These are phyloP conservation scores for Microvelia longipes DNA, from an alignment of 1,140 invertebrate species.

Conservation along the genomic window DNA sequence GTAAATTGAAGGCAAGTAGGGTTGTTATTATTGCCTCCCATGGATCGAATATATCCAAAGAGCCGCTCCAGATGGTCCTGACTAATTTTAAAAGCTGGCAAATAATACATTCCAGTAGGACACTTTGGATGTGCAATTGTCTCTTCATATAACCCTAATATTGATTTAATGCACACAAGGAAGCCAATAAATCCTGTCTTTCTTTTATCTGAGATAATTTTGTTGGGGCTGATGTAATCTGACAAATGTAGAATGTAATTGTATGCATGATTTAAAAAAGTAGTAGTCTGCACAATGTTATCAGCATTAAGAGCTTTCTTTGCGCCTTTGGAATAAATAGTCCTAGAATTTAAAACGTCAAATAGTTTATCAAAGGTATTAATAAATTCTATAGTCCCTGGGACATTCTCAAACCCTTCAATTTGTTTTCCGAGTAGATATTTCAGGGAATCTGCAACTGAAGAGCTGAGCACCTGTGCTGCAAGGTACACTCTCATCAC, in stretches of 20 bases:
- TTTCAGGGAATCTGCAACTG: not conserved
- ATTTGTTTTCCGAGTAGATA: not conserved
- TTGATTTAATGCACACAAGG: not conserved
- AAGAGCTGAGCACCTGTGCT: not conserved
- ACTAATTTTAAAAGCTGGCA: not conserved
- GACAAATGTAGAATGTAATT: not conserved
- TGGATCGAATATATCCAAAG: not conserved
- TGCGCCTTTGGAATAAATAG: not conserved
- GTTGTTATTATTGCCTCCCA: not conserved
- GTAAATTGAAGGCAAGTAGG: not conserved
- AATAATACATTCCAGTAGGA: not conserved
- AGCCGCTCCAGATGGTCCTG: not conserved
- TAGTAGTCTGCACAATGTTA: not conserved
- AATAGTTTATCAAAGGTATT: not conserved
- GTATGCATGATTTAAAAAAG: not conserved
- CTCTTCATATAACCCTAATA: not conserved
- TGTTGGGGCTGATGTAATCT: not conserved
- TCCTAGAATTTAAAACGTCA: not conserved
- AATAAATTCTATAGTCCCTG: not conserved
- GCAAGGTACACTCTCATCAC: not conserved
- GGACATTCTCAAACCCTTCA: not conserved
- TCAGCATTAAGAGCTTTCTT: not conserved
- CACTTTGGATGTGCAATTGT: not conserved
- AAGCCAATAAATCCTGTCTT: not conserved
- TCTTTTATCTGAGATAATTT: no score